A percentile compares a stretch with the other conserved stretches of the same genome.
Evolutionary conservation across 1,140 invertebrate species (phyloP).

Genomic region (Choristoneura fumiferana): DNA sequence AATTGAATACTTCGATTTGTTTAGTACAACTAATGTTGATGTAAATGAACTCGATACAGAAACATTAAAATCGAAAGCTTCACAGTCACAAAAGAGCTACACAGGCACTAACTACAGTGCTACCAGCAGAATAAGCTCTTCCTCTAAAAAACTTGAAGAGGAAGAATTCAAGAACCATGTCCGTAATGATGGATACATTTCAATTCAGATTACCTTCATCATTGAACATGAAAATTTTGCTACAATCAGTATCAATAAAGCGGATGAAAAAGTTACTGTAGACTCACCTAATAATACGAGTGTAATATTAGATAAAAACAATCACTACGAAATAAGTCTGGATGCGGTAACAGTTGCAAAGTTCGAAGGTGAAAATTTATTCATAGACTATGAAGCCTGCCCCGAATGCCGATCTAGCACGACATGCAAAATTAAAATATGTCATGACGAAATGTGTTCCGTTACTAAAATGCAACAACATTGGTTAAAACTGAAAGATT

Average conservation of each 20-base stretch:
- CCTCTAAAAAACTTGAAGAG: constrained; percentile 34
- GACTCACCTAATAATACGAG: constrained; percentile 55
- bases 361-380: constrained; percentile 52
- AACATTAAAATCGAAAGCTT: constrained; percentile 38
- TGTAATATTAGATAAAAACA: constrained; percentile 46
- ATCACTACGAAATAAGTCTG: constrained; percentile 48
- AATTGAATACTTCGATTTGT: constrained; percentile 44
- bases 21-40: constrained; percentile 4
- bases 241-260: constrained; percentile 70
- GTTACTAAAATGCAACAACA: constrained; percentile 33
- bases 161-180: constrained; percentile 26
- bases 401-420: constrained; percentile 45
- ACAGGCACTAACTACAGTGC: constrained; percentile 16
- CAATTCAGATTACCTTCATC: constrained; percentile 68
- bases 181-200: constrained; percentile 70
- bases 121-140: constrained; percentile 27
- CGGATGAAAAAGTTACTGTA: constrained; percentile 47
- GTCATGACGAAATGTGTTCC: constrained; percentile 38
- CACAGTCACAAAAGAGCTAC: constrained; percentile 46
- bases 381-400: constrained; percentile 50
- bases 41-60: constrained; percentile 26
- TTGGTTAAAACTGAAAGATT: constrained; percentile 64
- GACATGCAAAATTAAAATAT: constrained; percentile 50
- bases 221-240: constrained; percentile 79
- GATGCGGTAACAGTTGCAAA: constrained; percentile 46